Evolutionary conservation across 2,113 vertebrate genomes (phyloP).

Genomic region (Melanotaenia duboulayi): DNA sequence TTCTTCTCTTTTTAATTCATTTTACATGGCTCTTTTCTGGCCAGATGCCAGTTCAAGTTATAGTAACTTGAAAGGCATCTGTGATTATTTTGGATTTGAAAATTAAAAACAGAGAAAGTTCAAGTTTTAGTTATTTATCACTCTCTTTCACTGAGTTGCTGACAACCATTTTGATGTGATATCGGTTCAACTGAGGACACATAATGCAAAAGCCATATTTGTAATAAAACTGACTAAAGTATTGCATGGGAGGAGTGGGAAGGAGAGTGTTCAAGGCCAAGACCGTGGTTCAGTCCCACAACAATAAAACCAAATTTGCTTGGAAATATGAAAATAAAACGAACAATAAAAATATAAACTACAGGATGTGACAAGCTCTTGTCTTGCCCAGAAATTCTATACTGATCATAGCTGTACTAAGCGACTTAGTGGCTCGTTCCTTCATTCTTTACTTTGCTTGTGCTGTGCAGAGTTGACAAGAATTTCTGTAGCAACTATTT

Average conservation of each 20-base stretch:
- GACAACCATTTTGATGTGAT: slow-evolving; percentile 29
- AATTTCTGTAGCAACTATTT: no score
- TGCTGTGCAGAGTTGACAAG: not conserved
- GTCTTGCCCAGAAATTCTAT: not conserved
- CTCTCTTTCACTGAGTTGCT: slow-evolving; percentile 1
- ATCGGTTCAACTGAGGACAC: slow-evolving; percentile 36
- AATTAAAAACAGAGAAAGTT: slow-evolving; percentile 21
- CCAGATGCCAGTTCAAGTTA: slow-evolving; percentile 42
- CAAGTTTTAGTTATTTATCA: slow-evolving; percentile 11
- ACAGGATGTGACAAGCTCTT: not conserved
- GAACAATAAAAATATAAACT: not conserved
- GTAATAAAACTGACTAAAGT: slow-evolving; percentile 15
- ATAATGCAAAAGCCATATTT: not conserved
- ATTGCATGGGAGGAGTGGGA: not conserved
- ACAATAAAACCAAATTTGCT: slow-evolving; percentile 9
- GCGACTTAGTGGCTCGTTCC: not conserved
- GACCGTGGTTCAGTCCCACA: not conserved
- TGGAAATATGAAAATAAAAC: slow-evolving; percentile 6
- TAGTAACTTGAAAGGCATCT: slow-evolving; percentile 30
- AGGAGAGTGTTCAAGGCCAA: slow-evolving; percentile 9
- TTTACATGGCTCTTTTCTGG: slow-evolving; percentile 27
- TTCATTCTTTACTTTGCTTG: not conserved
- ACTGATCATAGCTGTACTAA: not conserved
- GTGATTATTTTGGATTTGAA: slow-evolving; percentile 21
- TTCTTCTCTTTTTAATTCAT: slow-evolving; percentile 45